These are phyloP conservation scores for Psammodynastes pulverulentus DNA, from an alignment of 2,113 vertebrate genomes.

Conservation along the genomic window DNA sequence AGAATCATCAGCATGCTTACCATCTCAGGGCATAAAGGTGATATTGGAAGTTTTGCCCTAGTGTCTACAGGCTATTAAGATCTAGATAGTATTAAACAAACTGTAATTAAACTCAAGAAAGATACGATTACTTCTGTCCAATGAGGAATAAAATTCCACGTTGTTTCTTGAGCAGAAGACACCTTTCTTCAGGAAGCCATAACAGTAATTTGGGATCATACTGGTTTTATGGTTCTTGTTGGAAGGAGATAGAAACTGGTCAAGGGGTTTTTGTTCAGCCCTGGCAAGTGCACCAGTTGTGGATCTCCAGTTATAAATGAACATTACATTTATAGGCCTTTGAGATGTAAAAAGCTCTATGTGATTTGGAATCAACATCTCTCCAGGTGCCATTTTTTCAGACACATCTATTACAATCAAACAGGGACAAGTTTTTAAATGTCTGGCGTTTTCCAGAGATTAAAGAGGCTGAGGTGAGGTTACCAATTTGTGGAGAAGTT, in stretches of 20 bases:
- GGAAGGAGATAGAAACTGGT: not conserved
- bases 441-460: not conserved
- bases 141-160: not conserved
- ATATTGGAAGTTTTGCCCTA: not conserved
- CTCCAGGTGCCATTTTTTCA: not conserved
- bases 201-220: not conserved
- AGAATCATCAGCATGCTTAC: not conserved
- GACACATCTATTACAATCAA: not conserved
- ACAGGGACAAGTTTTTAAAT: not conserved
- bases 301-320: not conserved
- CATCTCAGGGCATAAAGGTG: not conserved
- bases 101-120: not conserved
- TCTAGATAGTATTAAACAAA: not conserved
- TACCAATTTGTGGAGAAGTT: not conserved
- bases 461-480: not conserved
- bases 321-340: not conserved
- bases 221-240: not conserved
- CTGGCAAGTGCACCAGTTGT: not conserved
- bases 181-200: not conserved
- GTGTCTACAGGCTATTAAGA: not conserved
- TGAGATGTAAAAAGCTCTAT: not conserved
- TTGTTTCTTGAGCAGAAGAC: not conserved
- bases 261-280: not conserved
- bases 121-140: not conserved
- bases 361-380: not conserved